A percentile compares a stretch with the other conserved stretches of the same genome.
phyloP scores from a whole-genome alignment of 2,888 invertebrate genomes.

The Drosophila prolongata region DNA sequence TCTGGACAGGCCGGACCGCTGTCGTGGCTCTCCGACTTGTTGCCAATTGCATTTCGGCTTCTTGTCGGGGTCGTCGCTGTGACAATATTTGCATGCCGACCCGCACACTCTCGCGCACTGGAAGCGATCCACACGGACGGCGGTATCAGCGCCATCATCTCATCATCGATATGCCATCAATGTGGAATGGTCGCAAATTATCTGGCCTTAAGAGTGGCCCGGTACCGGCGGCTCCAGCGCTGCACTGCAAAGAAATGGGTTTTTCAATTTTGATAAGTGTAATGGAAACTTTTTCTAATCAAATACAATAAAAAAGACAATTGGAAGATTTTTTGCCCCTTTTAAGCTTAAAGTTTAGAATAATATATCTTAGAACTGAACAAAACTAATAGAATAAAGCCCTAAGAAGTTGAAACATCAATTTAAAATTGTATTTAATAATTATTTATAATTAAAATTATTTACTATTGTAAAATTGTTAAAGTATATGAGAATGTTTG shows the following conservation, averaged over 20 bases:
- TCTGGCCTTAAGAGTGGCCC: constrained; percentile 62
- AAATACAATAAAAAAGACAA: too few relatives aligned
- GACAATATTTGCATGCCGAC: constrained; percentile 71
- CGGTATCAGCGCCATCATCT: constrained; percentile 75
- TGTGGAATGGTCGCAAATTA: constrained; percentile 79
- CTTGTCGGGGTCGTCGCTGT: constrained; percentile 49
- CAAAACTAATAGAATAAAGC: too few relatives aligned
- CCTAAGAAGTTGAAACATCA: too few relatives aligned
- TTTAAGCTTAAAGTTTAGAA: too few relatives aligned
- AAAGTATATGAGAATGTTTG: too few relatives aligned
- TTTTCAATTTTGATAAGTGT: background rate
- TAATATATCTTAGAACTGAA: too few relatives aligned
- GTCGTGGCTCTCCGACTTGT: constrained; percentile 28
- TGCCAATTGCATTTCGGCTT: constrained; percentile 60
- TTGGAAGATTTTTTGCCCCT: too few relatives aligned
- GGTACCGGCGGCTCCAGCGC: background rate
- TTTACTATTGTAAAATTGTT: too few relatives aligned
- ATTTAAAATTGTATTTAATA: too few relatives aligned
- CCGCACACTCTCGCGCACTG: constrained; percentile 14
- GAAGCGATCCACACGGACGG: constrained; percentile 12
- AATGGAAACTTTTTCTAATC: background rate
- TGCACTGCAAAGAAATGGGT: constrained; percentile 3
- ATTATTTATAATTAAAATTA: too few relatives aligned
- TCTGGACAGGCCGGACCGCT: constrained; percentile 62
- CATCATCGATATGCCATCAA: constrained; percentile 79